Conservation (phyloP, 2,797 vertebrate genomes). For the Carcharodon carcharias region DNA sequence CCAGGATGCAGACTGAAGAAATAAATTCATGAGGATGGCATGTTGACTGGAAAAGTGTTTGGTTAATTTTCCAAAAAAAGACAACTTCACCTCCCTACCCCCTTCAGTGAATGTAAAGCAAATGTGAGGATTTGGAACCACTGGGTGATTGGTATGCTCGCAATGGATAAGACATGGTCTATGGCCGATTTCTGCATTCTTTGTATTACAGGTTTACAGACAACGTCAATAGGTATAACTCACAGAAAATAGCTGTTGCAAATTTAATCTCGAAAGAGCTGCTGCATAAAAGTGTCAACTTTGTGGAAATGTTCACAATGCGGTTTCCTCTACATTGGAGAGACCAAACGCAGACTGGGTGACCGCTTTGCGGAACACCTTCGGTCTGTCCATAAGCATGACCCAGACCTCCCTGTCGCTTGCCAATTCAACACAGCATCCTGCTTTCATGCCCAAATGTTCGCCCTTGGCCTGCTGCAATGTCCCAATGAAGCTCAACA, state of each 20-base stretch:
- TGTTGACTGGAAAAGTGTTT: background rate
- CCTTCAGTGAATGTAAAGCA: background rate
- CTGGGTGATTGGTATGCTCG: background rate
- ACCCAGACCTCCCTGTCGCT: too few relatives aligned
- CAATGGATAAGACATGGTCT: background rate
- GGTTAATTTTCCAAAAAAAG: background rate
- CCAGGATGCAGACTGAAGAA: constrained; percentile 41
- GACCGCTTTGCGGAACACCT: too few relatives aligned
- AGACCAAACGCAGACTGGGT: too few relatives aligned
- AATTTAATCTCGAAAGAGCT: background rate
- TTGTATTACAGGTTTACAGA: background rate
- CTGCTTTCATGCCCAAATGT: too few relatives aligned
- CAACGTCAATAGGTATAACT: background rate
- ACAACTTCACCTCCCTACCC: background rate
- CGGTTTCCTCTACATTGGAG: too few relatives aligned
- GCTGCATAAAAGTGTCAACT: background rate
- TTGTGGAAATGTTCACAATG: background rate
- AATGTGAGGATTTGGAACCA: background rate
- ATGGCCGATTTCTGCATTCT: background rate
- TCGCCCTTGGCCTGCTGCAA: too few relatives aligned
- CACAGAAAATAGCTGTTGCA: background rate
- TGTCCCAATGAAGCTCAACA: too few relatives aligned
- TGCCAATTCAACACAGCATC: too few relatives aligned
- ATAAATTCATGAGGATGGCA: constrained; percentile 15
- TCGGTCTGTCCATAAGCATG: too few relatives aligned